Evolutionary conservation across 2,113 vertebrate genomes (phyloP).

Genomic region (Mesitornis unicolor): DNA sequence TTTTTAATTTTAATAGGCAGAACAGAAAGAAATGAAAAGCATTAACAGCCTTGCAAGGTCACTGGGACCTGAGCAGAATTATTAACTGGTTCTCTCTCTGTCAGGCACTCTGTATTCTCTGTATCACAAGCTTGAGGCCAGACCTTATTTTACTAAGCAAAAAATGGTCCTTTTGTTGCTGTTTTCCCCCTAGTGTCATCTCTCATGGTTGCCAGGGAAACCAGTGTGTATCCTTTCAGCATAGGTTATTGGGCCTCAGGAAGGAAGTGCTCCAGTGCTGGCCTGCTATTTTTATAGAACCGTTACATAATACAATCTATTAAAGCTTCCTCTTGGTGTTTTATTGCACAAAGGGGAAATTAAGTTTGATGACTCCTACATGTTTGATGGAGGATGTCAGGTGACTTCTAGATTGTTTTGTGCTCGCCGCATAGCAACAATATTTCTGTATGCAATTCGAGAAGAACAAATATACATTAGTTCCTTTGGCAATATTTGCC

Average conservation of each 20-base stretch:
- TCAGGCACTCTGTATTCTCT: constrained; percentile 70
- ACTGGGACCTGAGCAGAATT: constrained; percentile 75
- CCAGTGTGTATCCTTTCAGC: constrained; percentile 79
- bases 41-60: constrained; percentile 60
- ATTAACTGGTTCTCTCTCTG: constrained; percentile 65
- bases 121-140: constrained; percentile 74
- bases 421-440: constrained; percentile 66
- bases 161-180: constrained; percentile 82
- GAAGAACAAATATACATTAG: constrained; percentile 63
- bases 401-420: constrained; percentile 75
- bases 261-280: constrained; percentile 80
- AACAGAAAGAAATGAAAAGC: constrained; percentile 21
- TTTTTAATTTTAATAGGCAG: not conserved
- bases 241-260: constrained; percentile 80
- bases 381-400: constrained; percentile 78
- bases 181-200: constrained; percentile 80
- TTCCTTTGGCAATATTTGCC: constrained; percentile 51
- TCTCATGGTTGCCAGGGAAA: constrained; percentile 78
- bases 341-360: constrained; percentile 86
- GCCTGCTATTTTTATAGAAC: constrained; percentile 83
- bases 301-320: constrained; percentile 83
- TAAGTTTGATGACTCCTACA: constrained; percentile 85
- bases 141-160: constrained; percentile 77
- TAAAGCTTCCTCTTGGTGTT: constrained; percentile 82
- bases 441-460: constrained; percentile 66